Conservation (phyloP, 2,888 invertebrate species). For the Ephialtes manifestator region DNA sequence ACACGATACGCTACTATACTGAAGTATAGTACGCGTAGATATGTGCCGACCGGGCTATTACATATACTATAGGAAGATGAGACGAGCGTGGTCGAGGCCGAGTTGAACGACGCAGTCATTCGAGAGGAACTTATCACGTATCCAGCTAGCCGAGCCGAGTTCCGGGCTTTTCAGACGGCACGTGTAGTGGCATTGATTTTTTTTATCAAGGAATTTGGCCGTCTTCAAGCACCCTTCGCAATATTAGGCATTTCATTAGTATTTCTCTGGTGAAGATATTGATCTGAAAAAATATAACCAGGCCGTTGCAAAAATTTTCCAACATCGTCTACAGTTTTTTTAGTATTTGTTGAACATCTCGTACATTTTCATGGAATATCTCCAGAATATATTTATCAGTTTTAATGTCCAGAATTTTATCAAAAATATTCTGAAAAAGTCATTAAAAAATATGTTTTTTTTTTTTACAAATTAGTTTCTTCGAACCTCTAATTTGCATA, state of each 20-base stretch:
- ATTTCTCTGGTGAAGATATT: too few relatives aligned
- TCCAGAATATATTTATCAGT: too few relatives aligned
- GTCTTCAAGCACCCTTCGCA: background rate
- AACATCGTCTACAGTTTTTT: too few relatives aligned
- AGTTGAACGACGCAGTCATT: slow-evolving; percentile 26
- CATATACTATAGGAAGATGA: slow-evolving; percentile 37
- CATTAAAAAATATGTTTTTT: too few relatives aligned
- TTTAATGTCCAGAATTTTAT: too few relatives aligned
- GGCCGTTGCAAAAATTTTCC: too few relatives aligned
- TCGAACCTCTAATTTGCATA: too few relatives aligned
- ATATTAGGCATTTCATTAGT: background rate
- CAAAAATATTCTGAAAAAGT: too few relatives aligned
- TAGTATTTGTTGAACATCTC: too few relatives aligned
- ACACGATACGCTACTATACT: background rate
- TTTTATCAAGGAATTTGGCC: slow-evolving; percentile 6
- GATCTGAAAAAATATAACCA: too few relatives aligned
- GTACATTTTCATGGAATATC: too few relatives aligned
- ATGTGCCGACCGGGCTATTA: slow-evolving; percentile 38
- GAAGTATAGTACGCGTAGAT: slow-evolving; percentile 38
- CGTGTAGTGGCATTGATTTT: slow-evolving; percentile 13
- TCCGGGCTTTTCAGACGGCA: slow-evolving; percentile 49
- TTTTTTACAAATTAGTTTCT: too few relatives aligned
- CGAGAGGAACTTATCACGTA: slow-evolving; percentile 46
- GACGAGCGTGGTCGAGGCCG: slow-evolving; percentile 44
- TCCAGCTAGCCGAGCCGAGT: slow-evolving; percentile 56